Evolutionary conservation across 2,888 invertebrate genomes (phyloP).

Genomic region (Stomorhina lunata): DNA sequence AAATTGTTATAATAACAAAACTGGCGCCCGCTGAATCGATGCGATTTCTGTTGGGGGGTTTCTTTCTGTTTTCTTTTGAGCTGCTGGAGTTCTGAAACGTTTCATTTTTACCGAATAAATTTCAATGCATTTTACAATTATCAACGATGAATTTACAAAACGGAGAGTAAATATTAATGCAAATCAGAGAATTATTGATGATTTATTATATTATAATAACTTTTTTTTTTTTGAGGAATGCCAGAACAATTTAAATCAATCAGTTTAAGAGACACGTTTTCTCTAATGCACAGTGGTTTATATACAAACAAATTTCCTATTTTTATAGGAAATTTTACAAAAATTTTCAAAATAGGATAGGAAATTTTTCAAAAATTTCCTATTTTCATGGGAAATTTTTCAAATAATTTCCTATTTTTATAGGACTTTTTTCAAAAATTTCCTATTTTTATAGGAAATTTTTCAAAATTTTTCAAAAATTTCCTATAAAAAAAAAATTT

Average conservation of each 20-base stretch:
- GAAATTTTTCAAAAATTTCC: too few species aligned
- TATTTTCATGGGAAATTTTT: too few species aligned
- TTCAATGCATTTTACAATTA: conserved; percentile 65
- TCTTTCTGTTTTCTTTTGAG: not conserved
- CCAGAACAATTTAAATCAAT: conserved; percentile 60
- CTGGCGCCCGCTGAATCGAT: conserved; percentile 65
- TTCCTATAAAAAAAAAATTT: too few species aligned
- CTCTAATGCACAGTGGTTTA: too few species aligned
- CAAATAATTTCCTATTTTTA: too few species aligned
- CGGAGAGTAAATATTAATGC: not conserved
- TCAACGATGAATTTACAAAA: conserved; percentile 56
- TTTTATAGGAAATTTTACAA: too few species aligned
- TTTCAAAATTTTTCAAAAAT: too few species aligned
- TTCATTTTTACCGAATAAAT: conserved; percentile 65
- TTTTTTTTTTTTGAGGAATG: conserved; percentile 29
- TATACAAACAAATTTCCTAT: too few species aligned
- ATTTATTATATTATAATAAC: not conserved
- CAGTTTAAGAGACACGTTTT: conserved; percentile 34
- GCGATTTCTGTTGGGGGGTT: not conserved
- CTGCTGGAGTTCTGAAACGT: conserved; percentile 2
- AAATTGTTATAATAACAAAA: conserved; percentile 69
- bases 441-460: too few species aligned
- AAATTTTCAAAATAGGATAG: too few species aligned
- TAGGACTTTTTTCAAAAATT: too few species aligned
- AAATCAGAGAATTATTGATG: conserved; percentile 30